These are phyloP conservation scores for Nansenia antarctica DNA, from an alignment of 2,113 vertebrate species.

Conservation along the genomic window DNA sequence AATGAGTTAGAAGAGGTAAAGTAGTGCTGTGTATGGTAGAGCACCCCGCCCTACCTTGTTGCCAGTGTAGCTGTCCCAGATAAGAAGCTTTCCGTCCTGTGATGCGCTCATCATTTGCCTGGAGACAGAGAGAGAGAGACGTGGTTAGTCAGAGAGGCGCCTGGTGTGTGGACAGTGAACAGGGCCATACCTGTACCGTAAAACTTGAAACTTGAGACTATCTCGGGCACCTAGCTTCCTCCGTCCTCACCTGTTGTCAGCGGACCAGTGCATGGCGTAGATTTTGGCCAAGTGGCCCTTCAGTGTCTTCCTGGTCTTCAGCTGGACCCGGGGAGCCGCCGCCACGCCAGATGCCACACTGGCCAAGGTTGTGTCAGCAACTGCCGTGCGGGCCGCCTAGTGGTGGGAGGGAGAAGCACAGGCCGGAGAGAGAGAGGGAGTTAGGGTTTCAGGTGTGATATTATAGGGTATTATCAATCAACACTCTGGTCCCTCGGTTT, in stretches of 20 bases:
- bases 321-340: conserved; percentile 70
- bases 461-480: too few species aligned
- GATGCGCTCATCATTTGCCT: conserved; percentile 80
- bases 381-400: conserved; percentile 73
- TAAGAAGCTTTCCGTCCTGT: conserved; percentile 78
- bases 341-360: conserved; percentile 49
- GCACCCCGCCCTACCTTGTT: conserved; percentile 67
- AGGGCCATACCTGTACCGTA: not conserved
- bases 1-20: too few species aligned
- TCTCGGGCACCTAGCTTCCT: too few species aligned
- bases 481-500: too few species aligned
- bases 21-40: not conserved
- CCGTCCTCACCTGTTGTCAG: conserved; percentile 73
- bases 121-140: not conserved
- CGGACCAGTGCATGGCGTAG: conserved; percentile 78
- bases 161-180: not conserved
- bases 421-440: not conserved
- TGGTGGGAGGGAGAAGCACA: conserved; percentile 2
- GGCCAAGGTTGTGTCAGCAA: conserved; percentile 64
- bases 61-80: conserved; percentile 75
- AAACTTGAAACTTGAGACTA: not conserved
- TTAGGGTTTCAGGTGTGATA: too few species aligned
- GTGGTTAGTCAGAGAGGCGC: not conserved
- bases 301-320: conserved; percentile 76
- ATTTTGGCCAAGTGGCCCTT: conserved; percentile 83